Conservation (phyloP, 2,797 vertebrate species). For the Euthynnus affinis region DNA sequence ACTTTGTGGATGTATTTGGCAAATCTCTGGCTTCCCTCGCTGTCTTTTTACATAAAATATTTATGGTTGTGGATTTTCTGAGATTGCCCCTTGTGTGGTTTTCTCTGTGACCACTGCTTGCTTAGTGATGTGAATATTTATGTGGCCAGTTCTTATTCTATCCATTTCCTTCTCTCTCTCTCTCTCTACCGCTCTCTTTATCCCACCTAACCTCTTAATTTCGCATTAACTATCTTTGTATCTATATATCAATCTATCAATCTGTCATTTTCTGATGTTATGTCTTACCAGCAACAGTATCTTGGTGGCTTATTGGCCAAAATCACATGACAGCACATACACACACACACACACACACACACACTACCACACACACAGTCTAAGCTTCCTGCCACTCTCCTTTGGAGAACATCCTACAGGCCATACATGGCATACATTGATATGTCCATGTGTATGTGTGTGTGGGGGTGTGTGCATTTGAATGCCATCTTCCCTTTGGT, state of each 20-base stretch:
- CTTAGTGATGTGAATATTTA: slow-evolving; percentile 54
- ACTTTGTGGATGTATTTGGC: slow-evolving; percentile 41
- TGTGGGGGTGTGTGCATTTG: slow-evolving; percentile 12
- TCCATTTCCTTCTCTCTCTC: slow-evolving; percentile 10
- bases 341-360: too few species aligned
- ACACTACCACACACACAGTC: not conserved
- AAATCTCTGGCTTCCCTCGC: slow-evolving; percentile 11
- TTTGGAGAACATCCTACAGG: slow-evolving; percentile 29
- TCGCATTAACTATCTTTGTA: not conserved
- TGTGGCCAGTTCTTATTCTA: slow-evolving; percentile 33
- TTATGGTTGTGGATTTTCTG: slow-evolving; percentile 55
- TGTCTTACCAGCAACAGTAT: not conserved
- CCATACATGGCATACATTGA: slow-evolving; percentile 31
- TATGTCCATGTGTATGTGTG: not conserved
- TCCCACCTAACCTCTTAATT: not conserved
- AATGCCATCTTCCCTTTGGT: slow-evolving; percentile 18
- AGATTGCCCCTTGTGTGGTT: slow-evolving; percentile 27
- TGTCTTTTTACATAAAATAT: slow-evolving; percentile 46
- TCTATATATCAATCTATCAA: slow-evolving; percentile 9
- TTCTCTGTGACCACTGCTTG: slow-evolving; percentile 40
- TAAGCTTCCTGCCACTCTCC: not conserved
- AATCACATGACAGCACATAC: slow-evolving; percentile 5
- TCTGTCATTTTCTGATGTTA: not conserved
- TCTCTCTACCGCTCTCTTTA: slow-evolving; percentile 1
- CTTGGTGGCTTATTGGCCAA: not conserved